Evolutionary conservation across 2,797 vertebrate species (phyloP).

Genomic region (Darevskia mixta): DNA sequence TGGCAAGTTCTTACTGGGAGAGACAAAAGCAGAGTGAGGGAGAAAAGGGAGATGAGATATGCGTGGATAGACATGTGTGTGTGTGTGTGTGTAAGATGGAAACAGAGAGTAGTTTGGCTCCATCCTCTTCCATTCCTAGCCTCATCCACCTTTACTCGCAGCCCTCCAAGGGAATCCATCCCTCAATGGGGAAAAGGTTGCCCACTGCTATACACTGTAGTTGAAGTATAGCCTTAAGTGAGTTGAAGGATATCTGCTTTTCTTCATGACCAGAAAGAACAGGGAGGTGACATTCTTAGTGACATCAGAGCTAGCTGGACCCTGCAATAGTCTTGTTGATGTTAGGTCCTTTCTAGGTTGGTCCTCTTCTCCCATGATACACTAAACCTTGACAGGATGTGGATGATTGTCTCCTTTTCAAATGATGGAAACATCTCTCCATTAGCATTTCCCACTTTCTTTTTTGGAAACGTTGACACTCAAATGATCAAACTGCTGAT

Average conservation of each 20-base stretch:
- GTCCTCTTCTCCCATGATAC: neutral
- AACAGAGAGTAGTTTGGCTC: too few species aligned
- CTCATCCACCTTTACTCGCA: too few species aligned
- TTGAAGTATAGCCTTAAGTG: neutral
- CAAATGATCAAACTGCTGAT: neutral
- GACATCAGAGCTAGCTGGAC: neutral
- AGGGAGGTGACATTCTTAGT: neutral
- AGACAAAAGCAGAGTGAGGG: too few species aligned
- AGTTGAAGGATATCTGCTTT: neutral
- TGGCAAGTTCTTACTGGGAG: too few species aligned
- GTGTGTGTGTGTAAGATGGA: too few species aligned
- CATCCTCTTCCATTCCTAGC: too few species aligned
- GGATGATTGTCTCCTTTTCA: neutral
- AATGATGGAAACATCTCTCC: neutral
- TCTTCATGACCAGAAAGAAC: neutral
- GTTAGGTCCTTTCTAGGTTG: neutral
- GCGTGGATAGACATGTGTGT: too few species aligned
- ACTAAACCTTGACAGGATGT: too few species aligned
- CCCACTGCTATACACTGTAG: too few species aligned
- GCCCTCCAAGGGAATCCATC: too few species aligned
- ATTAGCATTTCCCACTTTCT: neutral
- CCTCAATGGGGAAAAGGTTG: too few species aligned
- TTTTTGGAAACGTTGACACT: neutral
- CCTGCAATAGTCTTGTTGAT: neutral
- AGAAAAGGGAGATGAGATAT: too few species aligned